phyloP scores from a whole-genome alignment of 2,113 vertebrate genomes.

The Antigone vipio region DNA sequence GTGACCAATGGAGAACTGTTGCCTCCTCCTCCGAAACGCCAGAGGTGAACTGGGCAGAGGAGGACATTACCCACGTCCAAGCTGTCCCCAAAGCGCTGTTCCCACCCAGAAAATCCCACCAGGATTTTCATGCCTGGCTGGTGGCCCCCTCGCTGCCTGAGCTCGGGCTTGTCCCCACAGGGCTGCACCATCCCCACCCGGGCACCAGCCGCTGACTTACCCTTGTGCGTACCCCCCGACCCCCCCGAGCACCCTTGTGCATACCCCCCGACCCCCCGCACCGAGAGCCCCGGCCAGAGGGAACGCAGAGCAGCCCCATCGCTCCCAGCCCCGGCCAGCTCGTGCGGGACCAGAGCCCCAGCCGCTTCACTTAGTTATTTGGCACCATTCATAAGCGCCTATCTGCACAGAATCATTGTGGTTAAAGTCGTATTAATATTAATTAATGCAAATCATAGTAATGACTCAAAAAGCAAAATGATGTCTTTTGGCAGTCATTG shows the following conservation, averaged over 20 bases:
- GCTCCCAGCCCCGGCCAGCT: fast-evolving
- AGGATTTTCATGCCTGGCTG: no score
- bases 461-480: not conserved
- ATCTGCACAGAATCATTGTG: not conserved
- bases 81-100: not conserved
- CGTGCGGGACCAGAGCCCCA: fast-evolving
- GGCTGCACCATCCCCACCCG: fast-evolving
- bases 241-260: no score
- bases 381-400: not conserved
- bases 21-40: not conserved
- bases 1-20: not conserved
- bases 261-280: fast-evolving
- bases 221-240: not conserved
- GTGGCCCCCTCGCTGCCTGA: fast-evolving
- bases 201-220: not conserved
- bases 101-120: not conserved
- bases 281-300: fast-evolving
- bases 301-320: fast-evolving
- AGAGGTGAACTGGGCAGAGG: not conserved
- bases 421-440: not conserved
- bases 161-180: not conserved
- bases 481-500: not conserved
- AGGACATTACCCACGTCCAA: fast-evolving
- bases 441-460: constrained; percentile 17
- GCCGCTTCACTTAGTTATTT: not conserved